Evolutionary conservation across 2,888 invertebrate species (phyloP).

Genomic region (Leptinotarsa haldemani): DNA sequence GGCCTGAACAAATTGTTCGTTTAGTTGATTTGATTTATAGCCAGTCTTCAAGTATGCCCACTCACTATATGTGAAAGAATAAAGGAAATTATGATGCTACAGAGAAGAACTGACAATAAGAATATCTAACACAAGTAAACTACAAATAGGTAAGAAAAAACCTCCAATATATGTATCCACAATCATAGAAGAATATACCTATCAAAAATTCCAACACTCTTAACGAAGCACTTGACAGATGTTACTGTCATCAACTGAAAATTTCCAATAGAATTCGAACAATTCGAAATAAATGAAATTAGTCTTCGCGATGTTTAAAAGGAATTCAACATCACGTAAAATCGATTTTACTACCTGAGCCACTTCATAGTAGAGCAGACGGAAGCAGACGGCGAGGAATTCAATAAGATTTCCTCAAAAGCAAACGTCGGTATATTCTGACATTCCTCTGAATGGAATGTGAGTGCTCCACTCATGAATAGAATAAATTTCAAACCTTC

Average conservation of each 20-base stretch:
- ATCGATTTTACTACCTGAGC: slow-evolving; percentile 4
- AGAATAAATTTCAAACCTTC: slow-evolving; percentile 48
- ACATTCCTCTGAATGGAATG: slow-evolving; percentile 41
- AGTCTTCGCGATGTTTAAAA: not conserved
- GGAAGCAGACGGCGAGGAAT: slow-evolving; percentile 9
- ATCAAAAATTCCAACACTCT: too few species aligned
- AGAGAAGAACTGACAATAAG: too few species aligned
- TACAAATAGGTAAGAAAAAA: too few species aligned
- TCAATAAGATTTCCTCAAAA: slow-evolving; percentile 16
- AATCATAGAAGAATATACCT: too few species aligned
- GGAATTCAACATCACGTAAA: not conserved
- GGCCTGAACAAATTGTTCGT: too few species aligned
- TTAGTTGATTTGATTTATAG: too few species aligned
- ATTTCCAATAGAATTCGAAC: slow-evolving; percentile 1
- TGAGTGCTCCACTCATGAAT: slow-evolving; percentile 46
- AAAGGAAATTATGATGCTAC: too few species aligned
- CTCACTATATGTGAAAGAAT: too few species aligned
- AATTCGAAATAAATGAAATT: not conserved
- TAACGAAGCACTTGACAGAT: too few species aligned
- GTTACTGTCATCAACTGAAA: not conserved
- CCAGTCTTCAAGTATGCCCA: too few species aligned
- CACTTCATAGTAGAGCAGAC: not conserved
- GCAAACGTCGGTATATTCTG: slow-evolving; percentile 18
- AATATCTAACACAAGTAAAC: too few species aligned
- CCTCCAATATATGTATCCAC: too few species aligned